Conservation (phyloP, 2,888 invertebrate genomes). For the Drosophila nigritarsus region DNA sequence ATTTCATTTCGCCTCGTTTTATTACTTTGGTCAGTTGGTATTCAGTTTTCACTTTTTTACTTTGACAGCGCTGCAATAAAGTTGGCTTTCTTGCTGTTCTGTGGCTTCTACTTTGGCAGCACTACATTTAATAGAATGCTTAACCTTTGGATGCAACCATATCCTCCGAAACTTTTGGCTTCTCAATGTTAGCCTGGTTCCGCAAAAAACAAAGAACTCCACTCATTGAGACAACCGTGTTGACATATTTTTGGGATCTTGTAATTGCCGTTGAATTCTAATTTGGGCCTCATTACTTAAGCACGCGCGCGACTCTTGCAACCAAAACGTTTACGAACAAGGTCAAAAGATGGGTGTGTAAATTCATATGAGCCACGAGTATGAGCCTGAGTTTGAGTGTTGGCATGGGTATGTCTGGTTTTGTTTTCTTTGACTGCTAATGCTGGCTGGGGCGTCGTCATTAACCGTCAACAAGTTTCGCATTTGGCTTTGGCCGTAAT, state of each 20-base stretch:
- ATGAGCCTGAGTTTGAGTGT: neutral
- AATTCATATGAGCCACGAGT: neutral
- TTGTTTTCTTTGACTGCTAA: constrained; percentile 21
- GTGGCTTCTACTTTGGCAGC: constrained; percentile 13
- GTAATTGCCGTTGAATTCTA: constrained; percentile 69
- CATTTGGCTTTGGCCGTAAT: constrained; percentile 39
- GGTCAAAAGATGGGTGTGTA: constrained; percentile 36
- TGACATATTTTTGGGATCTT: constrained; percentile 44
- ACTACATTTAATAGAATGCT: constrained; percentile 69
- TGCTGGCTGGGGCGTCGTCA: constrained; percentile 28
- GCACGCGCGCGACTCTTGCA: constrained; percentile 57
- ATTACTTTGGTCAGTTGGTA: constrained; percentile 78
- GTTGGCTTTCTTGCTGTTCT: constrained; percentile 8
- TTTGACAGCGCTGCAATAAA: constrained; percentile 8
- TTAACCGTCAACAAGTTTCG: constrained; percentile 45
- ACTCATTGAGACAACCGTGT: constrained; percentile 51
- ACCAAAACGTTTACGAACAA: constrained; percentile 47
- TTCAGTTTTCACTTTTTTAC: constrained; percentile 56
- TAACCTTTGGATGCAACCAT: constrained; percentile 58
- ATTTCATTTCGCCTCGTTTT: constrained; percentile 71
- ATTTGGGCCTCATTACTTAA: constrained; percentile 70
- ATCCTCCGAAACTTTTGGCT: neutral
- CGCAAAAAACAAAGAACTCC: neutral
- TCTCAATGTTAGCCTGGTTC: neutral
- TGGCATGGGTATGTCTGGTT: constrained; percentile 25